Conservation (phyloP, 2,113 vertebrate species). For the Galeopterus variegatus region DNA sequence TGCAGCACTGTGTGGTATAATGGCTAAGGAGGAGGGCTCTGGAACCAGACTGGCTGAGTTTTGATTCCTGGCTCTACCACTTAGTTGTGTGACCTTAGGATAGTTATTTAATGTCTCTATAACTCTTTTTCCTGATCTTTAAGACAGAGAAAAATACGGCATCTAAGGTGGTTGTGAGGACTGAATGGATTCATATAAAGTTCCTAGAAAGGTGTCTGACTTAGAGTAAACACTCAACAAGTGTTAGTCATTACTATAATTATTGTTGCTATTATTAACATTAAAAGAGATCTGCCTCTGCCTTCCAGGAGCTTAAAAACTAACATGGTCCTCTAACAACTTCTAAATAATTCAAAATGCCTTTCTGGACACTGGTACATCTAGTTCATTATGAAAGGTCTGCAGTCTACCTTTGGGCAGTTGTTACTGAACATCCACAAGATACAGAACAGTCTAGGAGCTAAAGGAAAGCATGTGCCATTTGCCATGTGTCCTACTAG, state of each 20-base stretch:
- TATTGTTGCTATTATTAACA: neutral
- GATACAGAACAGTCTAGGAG: neutral
- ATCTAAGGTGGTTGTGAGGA: conserved; percentile 29
- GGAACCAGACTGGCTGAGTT: neutral
- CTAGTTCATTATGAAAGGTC: neutral
- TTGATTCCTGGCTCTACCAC: neutral
- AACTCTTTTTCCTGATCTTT: conserved; percentile 56
- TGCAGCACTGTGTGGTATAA: neutral
- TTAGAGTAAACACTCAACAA: conserved; percentile 39
- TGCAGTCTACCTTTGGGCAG: conserved; percentile 16
- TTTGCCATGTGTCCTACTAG: conserved; percentile 36
- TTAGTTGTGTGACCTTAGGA: conserved; percentile 17
- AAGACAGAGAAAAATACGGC: conserved; percentile 49
- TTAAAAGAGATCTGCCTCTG: conserved; percentile 43
- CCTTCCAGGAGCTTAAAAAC: conserved; percentile 53
- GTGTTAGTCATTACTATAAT: conserved; percentile 33
- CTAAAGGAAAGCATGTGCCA: conserved; percentile 41
- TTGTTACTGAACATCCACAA: conserved; percentile 13
- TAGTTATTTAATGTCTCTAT: conserved; percentile 36
- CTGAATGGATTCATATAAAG: neutral
- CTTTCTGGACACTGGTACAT: neutral
- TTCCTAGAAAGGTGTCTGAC: conserved; percentile 7
- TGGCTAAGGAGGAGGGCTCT: neutral
- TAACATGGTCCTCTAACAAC: conserved; percentile 33
- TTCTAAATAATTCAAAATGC: conserved; percentile 46